Evolutionary conservation across 2,888 invertebrate species (phyloP).

Genomic region (Mechanitis mazaeus): DNA sequence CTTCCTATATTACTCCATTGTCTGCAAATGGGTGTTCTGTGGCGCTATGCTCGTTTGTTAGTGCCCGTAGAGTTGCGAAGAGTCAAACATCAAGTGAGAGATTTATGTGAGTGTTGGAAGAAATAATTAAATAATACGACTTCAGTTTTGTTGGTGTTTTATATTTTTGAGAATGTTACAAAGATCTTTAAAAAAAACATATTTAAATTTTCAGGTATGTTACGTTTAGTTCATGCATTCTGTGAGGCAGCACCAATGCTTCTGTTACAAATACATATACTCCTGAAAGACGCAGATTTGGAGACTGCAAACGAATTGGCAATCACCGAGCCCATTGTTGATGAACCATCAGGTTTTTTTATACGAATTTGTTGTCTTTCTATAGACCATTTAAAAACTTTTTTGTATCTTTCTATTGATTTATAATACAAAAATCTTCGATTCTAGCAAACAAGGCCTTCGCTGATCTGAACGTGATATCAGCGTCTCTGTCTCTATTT

Average conservation of each 20-base stretch:
- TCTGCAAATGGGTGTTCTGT: constrained; percentile 83
- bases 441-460: constrained; percentile 73
- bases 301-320: constrained; percentile 46
- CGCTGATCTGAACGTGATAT: constrained; percentile 86
- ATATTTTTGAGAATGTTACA: no score
- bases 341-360: constrained; percentile 56
- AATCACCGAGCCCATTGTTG: constrained; percentile 53
- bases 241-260: constrained; percentile 93
- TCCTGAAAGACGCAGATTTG: constrained; percentile 69
- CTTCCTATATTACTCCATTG: constrained; percentile 79
- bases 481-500: constrained; percentile 87
- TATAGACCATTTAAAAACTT: neutral
- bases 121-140: neutral
- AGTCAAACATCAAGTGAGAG: constrained; percentile 89
- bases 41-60: constrained; percentile 89
- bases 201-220: constrained; percentile 71
- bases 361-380: neutral
- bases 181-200: no score
- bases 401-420: no score
- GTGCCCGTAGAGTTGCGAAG: constrained; percentile 88
- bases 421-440: neutral
- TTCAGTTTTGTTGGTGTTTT: neutral
- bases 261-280: constrained; percentile 85
- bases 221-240: constrained; percentile 90
- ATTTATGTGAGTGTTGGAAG: constrained; percentile 70